Conservation (phyloP, 2,888 invertebrate genomes). For the Mythimna vitellina region DNA sequence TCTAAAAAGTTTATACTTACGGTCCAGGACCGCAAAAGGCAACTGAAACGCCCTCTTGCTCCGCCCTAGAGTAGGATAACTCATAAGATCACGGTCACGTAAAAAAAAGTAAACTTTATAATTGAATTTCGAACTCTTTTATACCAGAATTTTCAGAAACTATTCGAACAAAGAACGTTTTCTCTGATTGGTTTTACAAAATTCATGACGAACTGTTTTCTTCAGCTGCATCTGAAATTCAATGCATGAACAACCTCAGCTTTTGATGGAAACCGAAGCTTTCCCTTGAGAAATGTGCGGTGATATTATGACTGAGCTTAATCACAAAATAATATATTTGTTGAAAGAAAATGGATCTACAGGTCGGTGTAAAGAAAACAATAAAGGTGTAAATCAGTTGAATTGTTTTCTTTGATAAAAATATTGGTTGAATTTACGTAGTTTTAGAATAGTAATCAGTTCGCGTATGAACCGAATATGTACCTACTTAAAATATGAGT, state of each 20-base stretch:
- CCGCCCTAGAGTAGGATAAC: too few species aligned
- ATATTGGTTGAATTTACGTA: not conserved
- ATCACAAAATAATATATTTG: conserved; percentile 52
- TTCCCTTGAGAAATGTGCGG: conserved; percentile 50
- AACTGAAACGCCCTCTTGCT: too few species aligned
- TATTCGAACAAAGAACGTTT: conserved; percentile 11
- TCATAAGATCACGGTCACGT: too few species aligned
- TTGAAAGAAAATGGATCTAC: conserved; percentile 14
- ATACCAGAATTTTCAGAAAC: not conserved
- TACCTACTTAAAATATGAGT: too few species aligned
- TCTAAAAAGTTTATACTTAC: too few species aligned
- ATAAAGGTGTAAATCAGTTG: conserved; percentile 14
- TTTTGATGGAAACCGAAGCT: conserved; percentile 38
- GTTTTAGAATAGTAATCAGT: too few species aligned
- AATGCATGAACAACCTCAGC: conserved; percentile 56
- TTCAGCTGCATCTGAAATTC: conserved; percentile 55
- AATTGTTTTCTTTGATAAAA: conserved; percentile 1
- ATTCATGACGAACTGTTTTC: conserved; percentile 48
- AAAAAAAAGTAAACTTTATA: not conserved
- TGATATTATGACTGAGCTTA: conserved; percentile 54
- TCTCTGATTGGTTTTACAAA: conserved; percentile 50
- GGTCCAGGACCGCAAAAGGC: too few species aligned
- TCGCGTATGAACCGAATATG: too few species aligned
- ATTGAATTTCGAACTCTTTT: not conserved
- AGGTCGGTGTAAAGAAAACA: conserved; percentile 2